Evolutionary conservation across 2,113 vertebrate genomes (phyloP), one percentile per base, ranked within the genome.

Genomic region (Hiodon alosoides): DNA sequence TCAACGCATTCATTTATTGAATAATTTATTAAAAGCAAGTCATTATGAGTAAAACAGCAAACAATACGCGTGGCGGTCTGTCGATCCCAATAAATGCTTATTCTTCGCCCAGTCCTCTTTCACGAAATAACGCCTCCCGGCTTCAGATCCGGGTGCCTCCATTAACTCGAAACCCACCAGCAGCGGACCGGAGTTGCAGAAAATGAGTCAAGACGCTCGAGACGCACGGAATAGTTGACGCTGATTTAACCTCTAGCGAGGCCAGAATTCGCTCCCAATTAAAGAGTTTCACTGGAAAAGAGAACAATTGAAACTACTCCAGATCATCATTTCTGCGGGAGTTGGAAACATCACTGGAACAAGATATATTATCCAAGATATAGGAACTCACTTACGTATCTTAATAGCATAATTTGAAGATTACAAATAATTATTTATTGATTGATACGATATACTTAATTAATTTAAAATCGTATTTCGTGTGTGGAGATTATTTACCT

Each of bases 251-350:
- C 72, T 73, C 78, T 60, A 70, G 69, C 79, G 76, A 80, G 77
- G 71, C 65, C 51, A 62, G 74, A 71, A 79, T 86, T 75, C 80
- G 46, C 67, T 61, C 79, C 69, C 83, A 81, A 88, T 87, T 85
- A 86, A 77, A 78, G 68, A 7, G 74, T 64, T 64, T 55, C 75
- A 58, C 76, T 76, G 80, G 83, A 83, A 82, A 83, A 83, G 74
- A 79, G 78, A 78, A 82, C 31, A 82, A 71, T 47, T 46, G 62
- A 78, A 80, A 80, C 79, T 72, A 65, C 62, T 79, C 48, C 73
- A 72, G 17, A 60, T 81, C 51, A 85, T 72, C 50, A 76, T 79
- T 72, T 72, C 66, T 57, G 47, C 66, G 57, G 47, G 62, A 69
- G 51, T 78, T 75, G 55, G 55, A 31, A 68, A 71, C 50, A 67